A percentile compares a stretch with the other conserved stretches of the same genome.
phyloP scores from a whole-genome alignment of 1,140 invertebrate species.

The Pemphigus obesinymphae region DNA sequence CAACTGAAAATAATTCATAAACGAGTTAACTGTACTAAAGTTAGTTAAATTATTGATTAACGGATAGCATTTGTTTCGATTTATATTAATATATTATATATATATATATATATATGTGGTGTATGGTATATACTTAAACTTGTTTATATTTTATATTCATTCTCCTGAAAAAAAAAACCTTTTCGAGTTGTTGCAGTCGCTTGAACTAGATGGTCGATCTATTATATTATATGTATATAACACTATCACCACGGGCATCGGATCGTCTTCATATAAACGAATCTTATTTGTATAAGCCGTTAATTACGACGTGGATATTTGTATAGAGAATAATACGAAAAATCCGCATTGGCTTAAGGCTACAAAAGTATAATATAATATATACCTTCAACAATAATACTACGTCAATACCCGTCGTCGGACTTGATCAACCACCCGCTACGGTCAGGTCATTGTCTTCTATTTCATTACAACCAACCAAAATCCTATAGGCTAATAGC shows the following conservation, averaged over 20 bases:
- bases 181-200: too few species aligned
- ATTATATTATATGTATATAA: neutral
- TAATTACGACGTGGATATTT: neutral
- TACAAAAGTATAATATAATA: neutral
- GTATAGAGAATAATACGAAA: neutral
- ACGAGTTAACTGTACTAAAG: too few species aligned
- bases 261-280: neutral
- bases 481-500: neutral
- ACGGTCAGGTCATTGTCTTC: neutral
- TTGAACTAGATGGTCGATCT: too few species aligned
- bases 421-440: conserved; percentile 1
- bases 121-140: too few species aligned
- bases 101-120: too few species aligned
- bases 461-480: neutral
- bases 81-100: too few species aligned
- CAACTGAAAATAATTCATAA: too few species aligned
- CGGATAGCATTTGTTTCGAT: too few species aligned
- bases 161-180: too few species aligned
- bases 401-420: neutral
- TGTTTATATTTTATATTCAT: too few species aligned
- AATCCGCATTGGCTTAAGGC: neutral
- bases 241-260: neutral
- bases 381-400: neutral
- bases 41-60: too few species aligned
- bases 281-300: neutral